Evolutionary conservation across 2,797 vertebrate genomes (phyloP).

Genomic region (Gallirallus australis): DNA sequence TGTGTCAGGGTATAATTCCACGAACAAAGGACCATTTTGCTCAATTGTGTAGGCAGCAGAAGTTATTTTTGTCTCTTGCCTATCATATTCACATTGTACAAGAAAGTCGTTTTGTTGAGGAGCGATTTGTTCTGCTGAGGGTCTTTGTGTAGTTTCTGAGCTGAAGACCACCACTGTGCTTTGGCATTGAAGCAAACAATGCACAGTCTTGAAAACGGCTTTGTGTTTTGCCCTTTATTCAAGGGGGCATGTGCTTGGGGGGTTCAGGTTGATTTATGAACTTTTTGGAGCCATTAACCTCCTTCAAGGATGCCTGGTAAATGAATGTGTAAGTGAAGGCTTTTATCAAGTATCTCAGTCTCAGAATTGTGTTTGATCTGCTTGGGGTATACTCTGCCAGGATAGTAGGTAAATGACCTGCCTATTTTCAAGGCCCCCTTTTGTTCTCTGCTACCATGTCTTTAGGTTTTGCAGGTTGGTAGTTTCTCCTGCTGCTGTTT

Average conservation of each 20-base stretch:
- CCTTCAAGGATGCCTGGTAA: constrained; percentile 20
- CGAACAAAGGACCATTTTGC: constrained; percentile 73
- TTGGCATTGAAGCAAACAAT: constrained; percentile 26
- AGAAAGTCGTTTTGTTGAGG: constrained; percentile 44
- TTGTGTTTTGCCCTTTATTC: constrained; percentile 32
- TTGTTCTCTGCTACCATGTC: neutral
- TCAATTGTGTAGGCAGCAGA: constrained; percentile 62
- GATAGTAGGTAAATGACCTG: neutral
- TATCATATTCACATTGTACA: constrained; percentile 49
- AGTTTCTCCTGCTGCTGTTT: neutral
- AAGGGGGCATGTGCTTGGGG: constrained; percentile 13
- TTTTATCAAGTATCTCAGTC: neutral
- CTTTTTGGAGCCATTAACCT: constrained; percentile 8
- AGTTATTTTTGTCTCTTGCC: constrained; percentile 64
- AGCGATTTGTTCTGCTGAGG: constrained; percentile 43
- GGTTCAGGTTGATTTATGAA: constrained; percentile 6
- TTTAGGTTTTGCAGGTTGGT: neutral
- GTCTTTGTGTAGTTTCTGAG: constrained; percentile 37
- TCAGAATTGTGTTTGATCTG: neutral
- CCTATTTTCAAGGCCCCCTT: neutral
- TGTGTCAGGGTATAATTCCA: constrained; percentile 57
- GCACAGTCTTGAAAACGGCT: neutral
- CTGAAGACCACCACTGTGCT: constrained; percentile 56
- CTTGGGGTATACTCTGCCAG: neutral
- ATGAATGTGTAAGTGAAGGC: neutral